Percentiles rank a stretch among this genome's conserved stretches.
Conservation (phyloP, 1,140 invertebrate genomes). For the Lysiphlebus fabarum region DNA sequence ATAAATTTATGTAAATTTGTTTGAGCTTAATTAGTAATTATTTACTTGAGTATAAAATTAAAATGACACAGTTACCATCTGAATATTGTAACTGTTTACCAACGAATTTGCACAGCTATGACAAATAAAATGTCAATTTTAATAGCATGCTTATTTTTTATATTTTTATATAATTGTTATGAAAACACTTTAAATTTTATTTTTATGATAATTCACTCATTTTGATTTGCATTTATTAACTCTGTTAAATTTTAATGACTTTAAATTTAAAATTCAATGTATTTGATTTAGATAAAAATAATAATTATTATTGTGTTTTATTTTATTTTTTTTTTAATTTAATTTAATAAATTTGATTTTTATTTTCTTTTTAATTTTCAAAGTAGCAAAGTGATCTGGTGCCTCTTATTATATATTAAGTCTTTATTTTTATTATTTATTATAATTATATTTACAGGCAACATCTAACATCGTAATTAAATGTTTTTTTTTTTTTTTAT, state of each 20-base stretch:
- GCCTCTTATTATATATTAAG: conserved; percentile 32
- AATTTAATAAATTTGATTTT: not conserved
- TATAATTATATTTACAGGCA: conserved; percentile 45
- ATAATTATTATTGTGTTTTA: not conserved
- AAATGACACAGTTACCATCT: conserved; percentile 17
- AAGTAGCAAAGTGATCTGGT: too few species aligned
- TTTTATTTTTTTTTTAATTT: not conserved
- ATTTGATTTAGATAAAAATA: not conserved
- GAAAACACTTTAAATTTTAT: too few species aligned
- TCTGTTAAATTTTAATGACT: too few species aligned
- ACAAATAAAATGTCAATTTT: not conserved
- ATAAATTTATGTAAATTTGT: conserved; percentile 17
- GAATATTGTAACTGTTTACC: conserved; percentile 15
- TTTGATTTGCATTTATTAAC: too few species aligned
- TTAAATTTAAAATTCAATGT: too few species aligned
- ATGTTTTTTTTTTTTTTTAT: conserved; percentile 16
- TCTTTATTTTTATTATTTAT: conserved; percentile 32
- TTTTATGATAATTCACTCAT: too few species aligned
- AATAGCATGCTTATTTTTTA: conserved; percentile 15
- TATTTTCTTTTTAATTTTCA: not conserved
- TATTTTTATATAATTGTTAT: not conserved
- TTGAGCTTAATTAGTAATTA: conserved; percentile 26
- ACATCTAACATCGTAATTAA: conserved; percentile 49
- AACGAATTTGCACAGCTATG: too few species aligned
- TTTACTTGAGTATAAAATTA: conserved; percentile 20